Evolutionary conservation across 2,797 vertebrate genomes (phyloP).

Genomic region (Setipinna tenuifilis): DNA sequence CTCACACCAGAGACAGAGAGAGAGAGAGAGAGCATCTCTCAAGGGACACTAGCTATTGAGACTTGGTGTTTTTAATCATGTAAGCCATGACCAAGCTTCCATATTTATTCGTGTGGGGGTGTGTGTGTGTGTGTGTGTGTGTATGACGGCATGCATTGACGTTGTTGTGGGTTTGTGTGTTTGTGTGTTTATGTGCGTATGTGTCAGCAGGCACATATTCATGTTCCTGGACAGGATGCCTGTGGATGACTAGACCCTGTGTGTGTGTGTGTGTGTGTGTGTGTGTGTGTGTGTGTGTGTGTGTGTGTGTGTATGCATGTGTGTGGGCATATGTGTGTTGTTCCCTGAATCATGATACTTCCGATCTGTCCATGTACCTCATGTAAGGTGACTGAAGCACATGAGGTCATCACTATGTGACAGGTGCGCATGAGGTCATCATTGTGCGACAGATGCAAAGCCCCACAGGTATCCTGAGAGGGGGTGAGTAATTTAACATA

Average conservation of each 20-base stretch:
- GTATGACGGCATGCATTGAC: neutral
- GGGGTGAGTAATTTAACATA: constrained; percentile 30
- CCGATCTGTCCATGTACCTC: neutral
- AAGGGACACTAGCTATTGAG: neutral
- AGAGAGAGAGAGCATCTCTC: neutral
- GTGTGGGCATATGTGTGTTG: neutral
- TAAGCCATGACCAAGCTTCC: neutral
- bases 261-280: neutral
- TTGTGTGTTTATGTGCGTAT: neutral
- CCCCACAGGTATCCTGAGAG: neutral
- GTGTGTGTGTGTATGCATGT: neutral
- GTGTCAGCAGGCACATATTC: constrained; percentile 7
- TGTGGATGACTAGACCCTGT: neutral
- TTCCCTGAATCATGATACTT: neutral
- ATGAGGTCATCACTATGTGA: constrained; percentile 33
- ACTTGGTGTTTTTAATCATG: neutral
- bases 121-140: constrained; percentile 15
- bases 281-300: neutral
- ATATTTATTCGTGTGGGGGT: neutral
- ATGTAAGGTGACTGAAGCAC: neutral
- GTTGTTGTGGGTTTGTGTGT: too few relatives aligned
- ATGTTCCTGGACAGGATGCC: constrained; percentile 13
- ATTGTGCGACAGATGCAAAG: neutral
- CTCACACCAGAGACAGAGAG: neutral
- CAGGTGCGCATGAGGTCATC: constrained; percentile 8